Conservation (phyloP, 1,140 invertebrate species). For the Zaprionus africanus region DNA sequence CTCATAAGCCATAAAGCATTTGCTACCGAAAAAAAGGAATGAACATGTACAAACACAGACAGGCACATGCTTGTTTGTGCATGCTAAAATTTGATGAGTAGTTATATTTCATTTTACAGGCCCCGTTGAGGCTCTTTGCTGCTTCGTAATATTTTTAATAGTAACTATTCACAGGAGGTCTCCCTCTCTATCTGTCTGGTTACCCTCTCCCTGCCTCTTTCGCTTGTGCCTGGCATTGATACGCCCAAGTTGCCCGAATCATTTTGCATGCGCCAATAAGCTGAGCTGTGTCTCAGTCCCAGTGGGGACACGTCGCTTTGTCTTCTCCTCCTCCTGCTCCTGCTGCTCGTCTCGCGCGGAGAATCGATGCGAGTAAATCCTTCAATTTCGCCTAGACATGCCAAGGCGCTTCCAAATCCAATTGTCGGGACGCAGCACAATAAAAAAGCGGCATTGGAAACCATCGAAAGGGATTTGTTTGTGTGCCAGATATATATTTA, state of each 20-base stretch:
- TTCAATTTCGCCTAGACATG: constrained; percentile 45
- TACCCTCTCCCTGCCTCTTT: background rate
- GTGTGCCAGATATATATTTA: constrained; percentile 67
- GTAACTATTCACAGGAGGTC: constrained; percentile 32
- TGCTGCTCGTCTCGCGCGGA: constrained; percentile 15
- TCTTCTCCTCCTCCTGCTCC: background rate
- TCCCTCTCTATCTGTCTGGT: no score
- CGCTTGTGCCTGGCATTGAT: constrained; percentile 46
- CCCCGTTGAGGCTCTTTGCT: background rate
- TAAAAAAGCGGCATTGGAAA: constrained; percentile 48
- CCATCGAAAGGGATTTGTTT: constrained; percentile 78
- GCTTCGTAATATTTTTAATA: constrained; percentile 42
- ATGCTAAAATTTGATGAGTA: constrained; percentile 75
- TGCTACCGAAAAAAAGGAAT: constrained; percentile 6
- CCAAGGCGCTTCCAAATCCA: constrained; percentile 47
- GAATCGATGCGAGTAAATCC: constrained; percentile 51
- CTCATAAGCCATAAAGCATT: constrained; percentile 74
- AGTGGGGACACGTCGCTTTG: constrained; percentile 60
- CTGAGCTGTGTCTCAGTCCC: constrained; percentile 43
- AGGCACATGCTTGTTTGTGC: constrained; percentile 57
- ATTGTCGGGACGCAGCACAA: constrained; percentile 58
- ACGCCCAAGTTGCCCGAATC: constrained; percentile 50
- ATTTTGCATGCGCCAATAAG: constrained; percentile 74
- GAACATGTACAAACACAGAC: constrained; percentile 21
- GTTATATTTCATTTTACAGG: constrained; percentile 43